These are phyloP conservation scores for Hydrophis major DNA, from an alignment of 2,797 vertebrate genomes.

Conservation along the genomic window DNA sequence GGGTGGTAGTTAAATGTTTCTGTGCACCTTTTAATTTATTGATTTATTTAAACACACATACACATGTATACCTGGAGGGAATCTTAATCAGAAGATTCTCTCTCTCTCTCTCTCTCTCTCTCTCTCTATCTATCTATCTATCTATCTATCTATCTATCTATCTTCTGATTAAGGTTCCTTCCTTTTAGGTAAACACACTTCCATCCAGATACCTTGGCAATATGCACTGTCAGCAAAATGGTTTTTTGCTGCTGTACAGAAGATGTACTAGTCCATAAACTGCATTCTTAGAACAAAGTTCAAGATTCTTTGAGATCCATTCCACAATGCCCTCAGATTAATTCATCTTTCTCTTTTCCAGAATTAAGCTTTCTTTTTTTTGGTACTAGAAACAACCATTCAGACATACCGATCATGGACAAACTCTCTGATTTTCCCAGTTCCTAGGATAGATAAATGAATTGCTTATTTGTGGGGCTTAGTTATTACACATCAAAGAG, in stretches of 20 bases:
- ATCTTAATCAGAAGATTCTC: too few species aligned
- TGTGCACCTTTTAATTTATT: not conserved
- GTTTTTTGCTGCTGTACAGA: not conserved
- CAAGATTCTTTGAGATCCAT: not conserved
- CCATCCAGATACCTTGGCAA: not conserved
- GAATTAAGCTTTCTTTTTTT: not conserved
- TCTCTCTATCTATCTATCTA: too few species aligned
- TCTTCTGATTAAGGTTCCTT: not conserved
- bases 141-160: too few species aligned
- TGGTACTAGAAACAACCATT: not conserved
- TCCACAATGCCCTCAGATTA: not conserved
- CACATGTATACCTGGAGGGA: too few species aligned
- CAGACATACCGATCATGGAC: not conserved
- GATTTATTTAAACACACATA: too few species aligned
- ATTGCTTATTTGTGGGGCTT: not conserved
- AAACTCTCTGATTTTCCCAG: not conserved
- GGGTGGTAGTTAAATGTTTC: not conserved
- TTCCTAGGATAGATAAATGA: not conserved
- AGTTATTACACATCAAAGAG: not conserved
- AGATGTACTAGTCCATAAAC: not conserved
- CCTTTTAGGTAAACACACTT: not conserved
- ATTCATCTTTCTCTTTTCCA: not conserved
- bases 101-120: too few species aligned
- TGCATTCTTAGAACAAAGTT: not conserved
- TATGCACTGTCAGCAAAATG: not conserved